Percentiles rank a stretch among this genome's conserved stretches.
These are phyloP conservation scores for Eulemur macaco DNA, from an alignment of 2,113 vertebrate genomes.

Conservation along the genomic window DNA sequence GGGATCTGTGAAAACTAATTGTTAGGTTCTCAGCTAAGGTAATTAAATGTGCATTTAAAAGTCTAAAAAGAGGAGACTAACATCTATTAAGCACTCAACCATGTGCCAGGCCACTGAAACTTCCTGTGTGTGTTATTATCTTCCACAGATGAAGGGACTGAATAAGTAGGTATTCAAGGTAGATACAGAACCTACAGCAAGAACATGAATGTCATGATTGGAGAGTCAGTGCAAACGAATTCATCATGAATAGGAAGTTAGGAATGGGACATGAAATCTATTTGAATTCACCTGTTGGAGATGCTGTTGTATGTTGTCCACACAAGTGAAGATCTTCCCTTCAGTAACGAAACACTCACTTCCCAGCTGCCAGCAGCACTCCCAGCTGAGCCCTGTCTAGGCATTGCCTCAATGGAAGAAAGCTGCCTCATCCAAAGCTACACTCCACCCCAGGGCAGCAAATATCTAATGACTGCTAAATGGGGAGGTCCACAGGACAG, in stretches of 20 bases:
- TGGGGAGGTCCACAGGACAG: neutral
- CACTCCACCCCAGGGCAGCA: neutral
- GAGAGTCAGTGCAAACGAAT: neutral
- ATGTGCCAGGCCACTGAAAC: neutral
- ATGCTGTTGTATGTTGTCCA: neutral
- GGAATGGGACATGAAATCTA: neutral
- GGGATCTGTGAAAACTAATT: neutral
- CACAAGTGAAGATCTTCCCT: neutral
- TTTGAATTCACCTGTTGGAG: neutral
- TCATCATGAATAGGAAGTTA: neutral
- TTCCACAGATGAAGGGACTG: neutral
- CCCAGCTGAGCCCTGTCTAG: neutral
- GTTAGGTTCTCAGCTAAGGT: neutral
- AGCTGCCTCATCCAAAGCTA: neutral
- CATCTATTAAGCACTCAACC: neutral
- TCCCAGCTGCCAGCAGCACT: neutral
- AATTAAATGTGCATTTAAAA: neutral
- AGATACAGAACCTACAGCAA: neutral
- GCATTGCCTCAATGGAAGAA: neutral
- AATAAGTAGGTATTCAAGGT: neutral
- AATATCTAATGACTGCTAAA: neutral
- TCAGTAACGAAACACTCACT: neutral
- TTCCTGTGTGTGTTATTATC: neutral
- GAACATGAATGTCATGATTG: neutral
- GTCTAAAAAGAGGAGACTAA: neutral